Evolutionary conservation across 2,113 vertebrate species (phyloP).

Genomic region (Perca fluviatilis): DNA sequence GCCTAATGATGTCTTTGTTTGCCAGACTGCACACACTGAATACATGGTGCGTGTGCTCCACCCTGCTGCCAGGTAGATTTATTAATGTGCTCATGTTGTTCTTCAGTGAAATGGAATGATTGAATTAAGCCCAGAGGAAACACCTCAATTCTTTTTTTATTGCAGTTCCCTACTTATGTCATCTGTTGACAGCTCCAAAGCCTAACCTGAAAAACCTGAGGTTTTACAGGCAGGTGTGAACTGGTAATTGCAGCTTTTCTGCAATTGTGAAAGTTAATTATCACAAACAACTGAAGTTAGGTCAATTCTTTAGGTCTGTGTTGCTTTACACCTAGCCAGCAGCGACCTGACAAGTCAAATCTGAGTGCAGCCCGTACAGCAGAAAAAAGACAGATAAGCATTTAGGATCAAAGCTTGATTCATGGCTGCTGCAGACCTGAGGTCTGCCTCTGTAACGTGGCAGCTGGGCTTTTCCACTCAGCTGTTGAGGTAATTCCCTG

Average conservation of each 20-base stretch:
- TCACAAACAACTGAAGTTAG: conserved; percentile 42
- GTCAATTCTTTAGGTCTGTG: conserved; percentile 26
- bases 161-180: conserved; percentile 23
- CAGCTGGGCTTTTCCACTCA: conserved; percentile 58
- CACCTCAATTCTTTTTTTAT: conserved; percentile 37
- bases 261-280: not conserved
- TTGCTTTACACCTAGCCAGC: conserved; percentile 37
- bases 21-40: conserved; percentile 42
- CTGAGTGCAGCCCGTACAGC: conserved; percentile 43
- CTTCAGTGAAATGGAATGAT: conserved; percentile 58
- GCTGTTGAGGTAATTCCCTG: conserved; percentile 46
- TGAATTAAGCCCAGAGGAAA: conserved; percentile 59
- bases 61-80: conserved; percentile 60
- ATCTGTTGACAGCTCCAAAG: conserved; percentile 31
- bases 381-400: conserved; percentile 58
- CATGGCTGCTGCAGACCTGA: conserved; percentile 57
- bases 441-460: conserved; percentile 56
- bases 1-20: conserved; percentile 42
- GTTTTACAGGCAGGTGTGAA: conserved; percentile 46
- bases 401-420: conserved; percentile 62
- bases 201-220: conserved; percentile 11
- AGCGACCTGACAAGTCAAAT: conserved; percentile 49
- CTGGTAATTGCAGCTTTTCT: conserved; percentile 29
- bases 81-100: conserved; percentile 46
- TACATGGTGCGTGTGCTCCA: conserved; percentile 24